Evolutionary conservation across 2,888 invertebrate species (phyloP).

Genomic region (Acanthosoma haemorrhoidale): DNA sequence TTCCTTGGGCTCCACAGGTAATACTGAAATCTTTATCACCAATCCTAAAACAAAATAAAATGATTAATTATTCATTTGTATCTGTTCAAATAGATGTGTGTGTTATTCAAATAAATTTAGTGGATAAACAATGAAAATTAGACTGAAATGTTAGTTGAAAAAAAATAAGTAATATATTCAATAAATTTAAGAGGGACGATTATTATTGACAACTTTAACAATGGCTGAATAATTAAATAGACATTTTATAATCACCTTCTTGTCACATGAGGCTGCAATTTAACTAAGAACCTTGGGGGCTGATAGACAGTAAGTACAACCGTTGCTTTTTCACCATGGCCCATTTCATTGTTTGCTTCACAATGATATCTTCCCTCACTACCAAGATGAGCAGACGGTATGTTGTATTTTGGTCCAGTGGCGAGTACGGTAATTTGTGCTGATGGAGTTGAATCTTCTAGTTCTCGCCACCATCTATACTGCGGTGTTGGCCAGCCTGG

Average conservation of each 20-base stretch:
- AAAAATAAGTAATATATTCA: background rate
- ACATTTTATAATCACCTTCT: slow-evolving; percentile 48
- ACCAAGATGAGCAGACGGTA: slow-evolving; percentile 75
- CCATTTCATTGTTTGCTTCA: slow-evolving; percentile 83
- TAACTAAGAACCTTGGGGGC: slow-evolving; percentile 76
- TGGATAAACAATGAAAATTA: background rate
- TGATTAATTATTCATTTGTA: background rate
- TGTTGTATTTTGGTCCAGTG: slow-evolving; percentile 76
- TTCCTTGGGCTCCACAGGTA: slow-evolving; percentile 80
- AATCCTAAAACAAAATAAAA: slow-evolving; percentile 50
- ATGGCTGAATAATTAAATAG: background rate
- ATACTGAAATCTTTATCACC: slow-evolving; percentile 74
- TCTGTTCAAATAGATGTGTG: background rate
- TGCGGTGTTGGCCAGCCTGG: slow-evolving; percentile 90
- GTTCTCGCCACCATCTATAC: slow-evolving; percentile 69
- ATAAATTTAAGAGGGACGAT: background rate
- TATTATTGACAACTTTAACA: background rate
- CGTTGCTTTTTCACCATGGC: slow-evolving; percentile 77
- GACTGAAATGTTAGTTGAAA: background rate
- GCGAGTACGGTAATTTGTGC: slow-evolving; percentile 57
- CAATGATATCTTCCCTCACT: slow-evolving; percentile 87
- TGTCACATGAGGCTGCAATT: slow-evolving; percentile 76
- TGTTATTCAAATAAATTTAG: background rate
- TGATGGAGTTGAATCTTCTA: slow-evolving; percentile 37
- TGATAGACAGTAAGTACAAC: slow-evolving; percentile 82